Evolutionary conservation across 2,797 vertebrate species (phyloP).

Genomic region (Cryptoblepharus egeriae): DNA sequence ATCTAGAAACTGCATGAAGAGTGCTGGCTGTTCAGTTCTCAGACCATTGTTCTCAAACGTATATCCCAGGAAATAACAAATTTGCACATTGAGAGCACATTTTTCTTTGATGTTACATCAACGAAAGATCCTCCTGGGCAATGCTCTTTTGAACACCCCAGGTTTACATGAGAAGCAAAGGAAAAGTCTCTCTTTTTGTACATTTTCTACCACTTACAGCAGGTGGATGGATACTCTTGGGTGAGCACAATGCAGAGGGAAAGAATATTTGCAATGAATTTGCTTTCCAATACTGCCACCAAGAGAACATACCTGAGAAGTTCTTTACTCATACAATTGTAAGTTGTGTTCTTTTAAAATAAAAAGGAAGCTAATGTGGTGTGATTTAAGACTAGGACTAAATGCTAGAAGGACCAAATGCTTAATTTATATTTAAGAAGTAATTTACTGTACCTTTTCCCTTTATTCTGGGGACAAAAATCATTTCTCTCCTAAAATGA

Average conservation of each 20-base stretch:
- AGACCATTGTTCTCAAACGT: neutral
- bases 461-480: no score
- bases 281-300: slow-evolving; percentile 65
- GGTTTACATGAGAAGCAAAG: neutral
- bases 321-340: neutral
- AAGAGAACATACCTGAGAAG: slow-evolving; percentile 56
- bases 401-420: no score
- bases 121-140: neutral
- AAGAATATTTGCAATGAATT: neutral
- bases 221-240: neutral
- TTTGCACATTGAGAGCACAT: no score
- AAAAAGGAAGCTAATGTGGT: neutral
- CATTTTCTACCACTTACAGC: neutral
- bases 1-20: neutral
- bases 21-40: neutral
- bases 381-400: neutral
- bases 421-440: neutral
- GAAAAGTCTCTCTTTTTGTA: neutral
- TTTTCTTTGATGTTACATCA: neutral
- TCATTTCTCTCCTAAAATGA: neutral
- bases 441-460: neutral
- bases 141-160: neutral
- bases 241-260: neutral
- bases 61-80: no score
- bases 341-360: neutral